Evolutionary conservation across 1,140 invertebrate genomes (phyloP).

Genomic region (Drosophila sp.): DNA sequence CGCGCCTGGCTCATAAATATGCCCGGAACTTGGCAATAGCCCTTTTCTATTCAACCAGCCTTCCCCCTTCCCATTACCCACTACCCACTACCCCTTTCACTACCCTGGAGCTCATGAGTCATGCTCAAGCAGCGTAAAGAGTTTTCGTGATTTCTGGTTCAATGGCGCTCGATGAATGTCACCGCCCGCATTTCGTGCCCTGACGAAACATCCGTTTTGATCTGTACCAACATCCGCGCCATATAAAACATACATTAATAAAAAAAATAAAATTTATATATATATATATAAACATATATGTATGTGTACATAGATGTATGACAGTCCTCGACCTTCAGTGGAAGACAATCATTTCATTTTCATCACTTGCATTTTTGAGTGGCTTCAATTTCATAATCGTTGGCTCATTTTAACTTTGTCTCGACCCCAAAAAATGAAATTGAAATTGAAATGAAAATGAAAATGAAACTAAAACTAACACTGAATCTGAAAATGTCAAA

Average conservation of each 20-base stretch:
- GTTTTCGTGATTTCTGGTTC: conserved; percentile 69
- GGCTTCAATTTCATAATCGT: conserved; percentile 28
- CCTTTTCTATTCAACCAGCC: too few species aligned
- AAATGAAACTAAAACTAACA: conserved; percentile 62
- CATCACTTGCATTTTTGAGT: conserved; percentile 13
- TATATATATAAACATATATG: not conserved
- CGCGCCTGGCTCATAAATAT: conserved; percentile 11
- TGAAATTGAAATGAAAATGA: conserved; percentile 51
- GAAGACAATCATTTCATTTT: conserved; percentile 22
- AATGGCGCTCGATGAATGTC: conserved; percentile 56
- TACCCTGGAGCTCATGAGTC: conserved; percentile 31
- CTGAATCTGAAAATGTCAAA: conserved; percentile 65
- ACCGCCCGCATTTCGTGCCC: conserved; percentile 31
- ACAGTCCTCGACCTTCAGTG: conserved; percentile 35
- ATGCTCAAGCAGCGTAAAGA: conserved; percentile 66
- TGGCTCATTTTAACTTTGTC: conserved; percentile 19
- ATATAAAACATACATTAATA: conserved; percentile 5
- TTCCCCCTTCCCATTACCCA: too few species aligned
- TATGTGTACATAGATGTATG: conserved; percentile 4
- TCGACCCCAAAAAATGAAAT: conserved; percentile 39
- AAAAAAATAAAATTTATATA: too few species aligned
- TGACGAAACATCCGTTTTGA: conserved; percentile 29
- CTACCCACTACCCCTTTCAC: too few species aligned
- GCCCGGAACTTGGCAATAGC: not conserved
- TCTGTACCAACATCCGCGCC: not conserved